Percentiles rank a stretch among this genome's conserved stretches.
phyloP scores from a whole-genome alignment of 2,797 vertebrate species.

The Arnoldichthys spilopterus region DNA sequence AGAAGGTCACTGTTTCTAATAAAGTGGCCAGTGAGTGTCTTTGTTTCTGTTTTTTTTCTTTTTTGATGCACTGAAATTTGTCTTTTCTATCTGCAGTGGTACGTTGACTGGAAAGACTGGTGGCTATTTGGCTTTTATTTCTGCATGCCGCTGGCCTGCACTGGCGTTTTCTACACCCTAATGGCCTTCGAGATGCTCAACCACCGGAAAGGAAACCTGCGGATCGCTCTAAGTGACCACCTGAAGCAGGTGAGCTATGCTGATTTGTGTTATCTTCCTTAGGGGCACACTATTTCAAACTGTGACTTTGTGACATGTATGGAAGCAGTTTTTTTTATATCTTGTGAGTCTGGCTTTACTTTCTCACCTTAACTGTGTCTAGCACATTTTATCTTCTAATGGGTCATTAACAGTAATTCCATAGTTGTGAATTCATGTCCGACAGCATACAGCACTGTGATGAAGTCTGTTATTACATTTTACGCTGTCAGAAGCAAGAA shows the following conservation, averaged over 20 bases:
- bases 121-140: constrained; percentile 98
- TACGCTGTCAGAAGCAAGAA: no score
- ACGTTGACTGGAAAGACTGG: constrained; percentile 90
- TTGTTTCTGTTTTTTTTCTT: background rate
- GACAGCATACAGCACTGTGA: no score
- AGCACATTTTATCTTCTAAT: no score
- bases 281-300: background rate
- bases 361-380: no score
- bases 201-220: constrained; percentile 91
- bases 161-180: constrained; percentile 91
- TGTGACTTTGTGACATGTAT: background rate
- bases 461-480: no score
- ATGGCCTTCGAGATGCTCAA: constrained; percentile 98
- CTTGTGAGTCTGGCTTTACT: no score
- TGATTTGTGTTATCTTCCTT: background rate
- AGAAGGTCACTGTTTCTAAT: background rate
- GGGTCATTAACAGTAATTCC: no score
- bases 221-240: constrained; percentile 95
- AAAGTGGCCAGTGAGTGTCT: no score
- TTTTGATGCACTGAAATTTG: background rate
- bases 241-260: constrained; percentile 88
- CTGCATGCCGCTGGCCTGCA: constrained; percentile 90
- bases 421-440: no score
- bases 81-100: constrained; percentile 77
- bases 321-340: no score